Base-by-base conservation (phyloP, 2,888 invertebrate species). In the Drosophila engyochracea region DNA sequence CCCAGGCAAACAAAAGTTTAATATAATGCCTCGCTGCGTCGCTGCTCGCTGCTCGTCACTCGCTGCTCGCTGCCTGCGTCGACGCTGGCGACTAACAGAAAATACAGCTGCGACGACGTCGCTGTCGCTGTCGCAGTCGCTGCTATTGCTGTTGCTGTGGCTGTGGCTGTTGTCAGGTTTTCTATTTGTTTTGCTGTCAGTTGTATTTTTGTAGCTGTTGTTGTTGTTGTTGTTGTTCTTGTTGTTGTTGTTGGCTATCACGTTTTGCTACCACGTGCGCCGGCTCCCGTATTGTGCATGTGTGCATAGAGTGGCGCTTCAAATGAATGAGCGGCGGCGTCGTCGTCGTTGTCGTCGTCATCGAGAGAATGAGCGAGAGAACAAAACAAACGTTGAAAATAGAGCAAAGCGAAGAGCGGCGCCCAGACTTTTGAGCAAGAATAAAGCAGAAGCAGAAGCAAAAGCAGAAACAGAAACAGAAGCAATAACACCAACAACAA, bases 261-360 rank as follows among this genome's bases (percentile, higher is more conserved):
- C 92, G 93, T 92, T 92, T 92, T 82, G 77, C 81, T 83, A 90
- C 92, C 92, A 92, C 92, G 92, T 92, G 92, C 92, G 87, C 87
- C 85, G 80, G 80, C 67, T 77, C 74, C 72, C 62, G 68, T 74
- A 60, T 68, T 61, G 37, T 30, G 73, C 76, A 71, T 81, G 74
- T 74, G 79, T 81, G 67, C 14, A 52, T 63, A 52, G 55, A 71
- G 68, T 79, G 69, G 69, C 79, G 79, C 78, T 77, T 59, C 64
- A 70, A 78, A 62, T 75, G 69, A 82, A 82, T 81, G 81, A 81
- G 79, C 70, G 39, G 0, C 35, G 33, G 10, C 33, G 12, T 1
- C 70, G 39, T 37, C 37, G 37, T 16, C 5, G 35, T 28, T 28
- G 3, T 12, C 4, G 35, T n/a, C 41, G 47, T 47, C 47, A 47